Conservation (phyloP, 2,797 vertebrate species). For the Chelon labrosus region DNA sequence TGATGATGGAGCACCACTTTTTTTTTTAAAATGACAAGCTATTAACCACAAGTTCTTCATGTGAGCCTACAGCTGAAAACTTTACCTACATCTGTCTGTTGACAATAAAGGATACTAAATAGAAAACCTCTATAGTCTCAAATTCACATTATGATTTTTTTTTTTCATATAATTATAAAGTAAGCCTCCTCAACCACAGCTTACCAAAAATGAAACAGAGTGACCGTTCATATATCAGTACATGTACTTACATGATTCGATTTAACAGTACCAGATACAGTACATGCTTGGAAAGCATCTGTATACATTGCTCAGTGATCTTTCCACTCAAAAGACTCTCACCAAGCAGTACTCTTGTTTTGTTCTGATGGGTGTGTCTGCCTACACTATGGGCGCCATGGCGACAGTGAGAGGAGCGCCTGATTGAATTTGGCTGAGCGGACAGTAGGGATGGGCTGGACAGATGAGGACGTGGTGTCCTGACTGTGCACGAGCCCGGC, state of each 20-base stretch:
- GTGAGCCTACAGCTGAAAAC: neutral
- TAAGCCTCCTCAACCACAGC: neutral
- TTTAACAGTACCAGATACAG: neutral
- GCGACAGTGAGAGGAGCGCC: conserved; percentile 67
- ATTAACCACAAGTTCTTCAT: neutral
- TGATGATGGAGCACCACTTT: neutral
- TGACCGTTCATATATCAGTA: neutral
- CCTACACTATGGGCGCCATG: conserved; percentile 68
- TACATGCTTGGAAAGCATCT: neutral
- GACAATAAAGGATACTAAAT: neutral
- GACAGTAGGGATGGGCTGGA: conserved; percentile 71
- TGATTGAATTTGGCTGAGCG: conserved; percentile 79
- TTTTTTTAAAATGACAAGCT: neutral
- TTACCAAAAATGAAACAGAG: neutral
- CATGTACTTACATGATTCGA: neutral
- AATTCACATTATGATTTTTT: neutral
- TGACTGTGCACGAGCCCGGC: conserved; percentile 31
- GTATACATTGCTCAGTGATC: neutral
- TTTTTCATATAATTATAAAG: conserved; percentile 1
- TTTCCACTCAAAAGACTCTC: conserved; percentile 19
- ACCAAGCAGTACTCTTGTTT: conserved; percentile 21
- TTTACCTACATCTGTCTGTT: neutral
- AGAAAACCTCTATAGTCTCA: conserved; percentile 9
- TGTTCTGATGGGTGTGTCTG: conserved; percentile 57
- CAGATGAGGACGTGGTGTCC: conserved; percentile 69